Evolutionary conservation across 2,797 vertebrate genomes (phyloP), one percentile per base, ranked within the genome.

Genomic region (Enteromius afrohamiltoni): DNA sequence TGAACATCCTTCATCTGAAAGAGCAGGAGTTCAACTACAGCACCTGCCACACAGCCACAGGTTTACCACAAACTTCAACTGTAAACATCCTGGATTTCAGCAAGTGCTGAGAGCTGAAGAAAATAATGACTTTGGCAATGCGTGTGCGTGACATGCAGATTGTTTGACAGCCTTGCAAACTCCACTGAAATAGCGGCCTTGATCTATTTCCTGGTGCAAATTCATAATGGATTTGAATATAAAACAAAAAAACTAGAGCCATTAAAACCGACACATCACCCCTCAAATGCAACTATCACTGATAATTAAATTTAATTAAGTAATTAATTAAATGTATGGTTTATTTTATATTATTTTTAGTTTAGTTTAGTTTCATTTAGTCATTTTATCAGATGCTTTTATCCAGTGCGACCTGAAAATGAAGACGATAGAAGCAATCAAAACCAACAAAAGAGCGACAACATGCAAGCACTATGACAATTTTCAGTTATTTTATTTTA

Each of bases 1-100:
- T 95, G 94, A 95, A 95, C 94, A 89, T 91, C 91, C 91, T 91
- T 94, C 92, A 92, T 89, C 92, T 89, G 78, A 89, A 76, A 90
- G 91, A 91, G 92, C 90, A 92, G 90, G 85, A 91, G 92, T 90
- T 83, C 89, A 94, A 94, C 94, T 92, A 92, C 86, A 93, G 93
- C 91, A 94, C 91, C 91, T 93, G 92, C 93, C 88, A 92, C 91
- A 92, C 91, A 92, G 93, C 93, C 87, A 92, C 90, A 91, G 93
- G 90, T 94, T 93, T 92, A 92, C 92, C 91, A 92, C 92, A 94
- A 92, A 93, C 91, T 90, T 90, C 92, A 93, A 90, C 87, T 87
- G 91, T 91, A 89, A 86, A 87, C 75, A 85, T 88, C 90, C 88
- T 88, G 89, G 83, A 91, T 89, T 88, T 90, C 83, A 91, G 86